Conservation (phyloP, 2,888 invertebrate species). For the Girardia tigrina region DNA sequence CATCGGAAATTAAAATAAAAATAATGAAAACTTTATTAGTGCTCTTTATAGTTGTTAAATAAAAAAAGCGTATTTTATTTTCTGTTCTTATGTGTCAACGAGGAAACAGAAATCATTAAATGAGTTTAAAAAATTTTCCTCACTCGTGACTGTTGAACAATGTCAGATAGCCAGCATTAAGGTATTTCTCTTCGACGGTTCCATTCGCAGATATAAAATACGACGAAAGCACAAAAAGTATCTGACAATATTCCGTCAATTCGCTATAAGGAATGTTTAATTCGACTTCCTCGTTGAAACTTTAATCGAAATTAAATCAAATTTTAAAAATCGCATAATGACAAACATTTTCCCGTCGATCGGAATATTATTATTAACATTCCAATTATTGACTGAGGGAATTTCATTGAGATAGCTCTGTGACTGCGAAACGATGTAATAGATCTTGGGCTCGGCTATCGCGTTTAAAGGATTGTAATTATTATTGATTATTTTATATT, state of each 20-base stretch:
- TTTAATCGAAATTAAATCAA: not conserved
- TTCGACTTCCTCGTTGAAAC: constrained; percentile 1
- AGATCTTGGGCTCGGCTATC: not conserved
- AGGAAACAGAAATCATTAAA: too few species aligned
- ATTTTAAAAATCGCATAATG: not conserved
- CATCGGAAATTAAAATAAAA: too few species aligned
- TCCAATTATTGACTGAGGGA: constrained; percentile 1
- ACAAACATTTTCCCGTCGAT: not conserved
- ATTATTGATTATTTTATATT: not conserved
- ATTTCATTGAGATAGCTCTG: not conserved
- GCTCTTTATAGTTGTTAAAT: too few species aligned
- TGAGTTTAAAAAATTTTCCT: too few species aligned
- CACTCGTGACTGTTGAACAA: not conserved
- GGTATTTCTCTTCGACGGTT: not conserved
- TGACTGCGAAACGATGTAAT: not conserved
- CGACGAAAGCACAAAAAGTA: not conserved
- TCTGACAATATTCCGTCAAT: constrained; percentile 5
- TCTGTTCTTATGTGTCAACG: too few species aligned
- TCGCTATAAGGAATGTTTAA: constrained; percentile 7
- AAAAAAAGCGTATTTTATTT: too few species aligned
- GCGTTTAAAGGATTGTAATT: not conserved
- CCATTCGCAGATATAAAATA: not conserved
- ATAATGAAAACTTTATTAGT: too few species aligned
- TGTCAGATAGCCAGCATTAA: not conserved
- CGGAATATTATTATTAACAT: constrained; percentile 20